Base-by-base conservation (phyloP, 2,888 invertebrate genomes). In the Ormyrus thymus region DNA sequence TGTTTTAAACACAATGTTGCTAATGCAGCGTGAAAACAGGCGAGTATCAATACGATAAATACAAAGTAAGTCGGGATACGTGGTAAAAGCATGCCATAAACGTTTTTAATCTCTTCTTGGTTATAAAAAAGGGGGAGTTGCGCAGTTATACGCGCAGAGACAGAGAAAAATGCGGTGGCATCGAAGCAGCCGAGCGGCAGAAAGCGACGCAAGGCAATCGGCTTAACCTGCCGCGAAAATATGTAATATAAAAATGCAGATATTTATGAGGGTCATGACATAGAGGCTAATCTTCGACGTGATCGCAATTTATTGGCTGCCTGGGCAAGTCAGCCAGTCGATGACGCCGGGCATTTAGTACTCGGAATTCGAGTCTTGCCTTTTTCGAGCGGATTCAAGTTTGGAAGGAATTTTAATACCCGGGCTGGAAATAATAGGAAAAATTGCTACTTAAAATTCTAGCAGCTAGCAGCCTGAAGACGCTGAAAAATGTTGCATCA, bases 221-320 rank as follows among this genome's bases (percentile, higher is more conserved):
- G 89, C 89, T 90, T 90, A 89, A 86, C 86, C 83, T 69, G 82
- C 84, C 85, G 83, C 82, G 82, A 81, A 84, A 84, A 84, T 82
- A 82, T 83, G 81, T 82, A 65, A 82, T 83, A 82, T 85, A 87
- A 89, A 89, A 89, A 88, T 88, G 86, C 88, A 84, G 86, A 88
- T 89, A 90, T 89, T 89, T 89, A 89, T 90, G 88, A 89, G 89
- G 89, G 89, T 88, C 89, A 88, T 86, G 87, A 88, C 89, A 89
- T 88, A 85, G 84, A 85, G 85, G 86, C 88, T 90, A 89, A 89
- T 89, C 89, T 89, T 89, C 84, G 85, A 80, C 83, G 85, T 85
- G 89, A 89, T 89, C 88, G 87, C 87, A 89, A 89, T 89, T 90
- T 89, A 89, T 90, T 87, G 87, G 85, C 82, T 84, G 68, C 48